These are phyloP conservation scores for Potamilus streckersoni DNA, from an alignment of 1,140 invertebrate species.

Conservation along the genomic window DNA sequence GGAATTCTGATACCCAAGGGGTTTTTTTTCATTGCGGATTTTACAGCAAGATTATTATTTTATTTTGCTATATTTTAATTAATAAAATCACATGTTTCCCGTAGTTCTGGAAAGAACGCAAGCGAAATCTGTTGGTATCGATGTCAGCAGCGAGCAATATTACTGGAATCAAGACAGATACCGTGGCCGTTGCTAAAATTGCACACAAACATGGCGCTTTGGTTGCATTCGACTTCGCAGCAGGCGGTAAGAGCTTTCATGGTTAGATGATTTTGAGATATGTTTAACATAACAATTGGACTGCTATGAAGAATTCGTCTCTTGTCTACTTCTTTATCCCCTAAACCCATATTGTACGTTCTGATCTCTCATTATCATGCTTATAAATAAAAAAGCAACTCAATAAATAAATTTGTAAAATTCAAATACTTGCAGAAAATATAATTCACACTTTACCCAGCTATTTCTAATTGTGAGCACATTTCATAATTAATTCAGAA, in stretches of 20 bases:
- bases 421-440: too few species aligned
- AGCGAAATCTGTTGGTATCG: conserved; percentile 79
- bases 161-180: conserved; percentile 86
- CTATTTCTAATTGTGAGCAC: too few species aligned
- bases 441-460: too few species aligned
- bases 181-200: conserved; percentile 83
- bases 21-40: background rate
- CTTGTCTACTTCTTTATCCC: too few species aligned
- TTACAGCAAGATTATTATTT: background rate
- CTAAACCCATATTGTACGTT: too few species aligned
- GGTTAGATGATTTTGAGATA: background rate
- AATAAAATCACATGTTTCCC: background rate
- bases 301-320: too few species aligned
- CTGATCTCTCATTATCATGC: too few species aligned
- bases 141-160: conserved; percentile 88
- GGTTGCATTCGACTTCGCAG: conserved; percentile 87
- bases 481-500: too few species aligned
- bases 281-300: background rate
- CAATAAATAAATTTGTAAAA: too few species aligned
- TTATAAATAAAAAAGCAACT: too few species aligned
- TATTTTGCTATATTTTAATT: background rate
- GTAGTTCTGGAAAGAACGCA: conserved; percentile 40
- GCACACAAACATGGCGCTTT: conserved; percentile 84
- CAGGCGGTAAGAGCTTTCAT: conserved; percentile 74
- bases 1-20: background rate